phyloP scores from a whole-genome alignment of 2,888 invertebrate genomes.

The Melieria omissa region DNA sequence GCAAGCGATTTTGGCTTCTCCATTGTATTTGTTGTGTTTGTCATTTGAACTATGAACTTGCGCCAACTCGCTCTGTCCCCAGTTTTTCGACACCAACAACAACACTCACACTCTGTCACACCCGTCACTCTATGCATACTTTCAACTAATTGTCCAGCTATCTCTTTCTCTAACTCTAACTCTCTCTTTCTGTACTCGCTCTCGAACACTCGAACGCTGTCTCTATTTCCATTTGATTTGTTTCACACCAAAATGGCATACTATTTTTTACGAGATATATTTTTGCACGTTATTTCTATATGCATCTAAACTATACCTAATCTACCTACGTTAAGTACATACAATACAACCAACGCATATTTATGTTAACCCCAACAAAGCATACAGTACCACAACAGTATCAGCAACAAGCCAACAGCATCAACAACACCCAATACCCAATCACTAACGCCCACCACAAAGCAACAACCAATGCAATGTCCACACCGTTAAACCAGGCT shows the following conservation, averaged over 20 bases:
- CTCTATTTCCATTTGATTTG: conserved; percentile 27
- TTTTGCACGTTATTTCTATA: conserved; percentile 59
- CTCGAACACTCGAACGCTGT: conserved; percentile 38
- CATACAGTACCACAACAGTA: neutral
- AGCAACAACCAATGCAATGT: too few species aligned
- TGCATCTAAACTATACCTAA: conserved; percentile 52
- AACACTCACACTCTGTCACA: conserved; percentile 17
- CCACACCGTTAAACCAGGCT: too few species aligned
- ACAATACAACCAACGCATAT: conserved; percentile 57
- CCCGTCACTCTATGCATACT: conserved; percentile 7
- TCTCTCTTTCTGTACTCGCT: conserved; percentile 45
- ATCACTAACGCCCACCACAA: neutral
- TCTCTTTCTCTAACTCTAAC: conserved; percentile 44
- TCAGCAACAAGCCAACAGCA: conserved; percentile 1
- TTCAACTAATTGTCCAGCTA: conserved; percentile 32
- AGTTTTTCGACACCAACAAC: neutral
- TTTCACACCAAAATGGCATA: conserved; percentile 36
- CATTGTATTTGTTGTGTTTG: too few species aligned
- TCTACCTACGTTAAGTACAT: conserved; percentile 11
- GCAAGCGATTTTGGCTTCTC: too few species aligned
- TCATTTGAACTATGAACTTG: too few species aligned
- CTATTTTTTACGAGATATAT: conserved; percentile 45
- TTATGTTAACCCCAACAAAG: conserved; percentile 54
- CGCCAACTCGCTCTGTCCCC: too few species aligned
- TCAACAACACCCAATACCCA: conserved; percentile 47